phyloP scores from a whole-genome alignment of 2,797 vertebrate genomes.

The Channallabes apus region DNA sequence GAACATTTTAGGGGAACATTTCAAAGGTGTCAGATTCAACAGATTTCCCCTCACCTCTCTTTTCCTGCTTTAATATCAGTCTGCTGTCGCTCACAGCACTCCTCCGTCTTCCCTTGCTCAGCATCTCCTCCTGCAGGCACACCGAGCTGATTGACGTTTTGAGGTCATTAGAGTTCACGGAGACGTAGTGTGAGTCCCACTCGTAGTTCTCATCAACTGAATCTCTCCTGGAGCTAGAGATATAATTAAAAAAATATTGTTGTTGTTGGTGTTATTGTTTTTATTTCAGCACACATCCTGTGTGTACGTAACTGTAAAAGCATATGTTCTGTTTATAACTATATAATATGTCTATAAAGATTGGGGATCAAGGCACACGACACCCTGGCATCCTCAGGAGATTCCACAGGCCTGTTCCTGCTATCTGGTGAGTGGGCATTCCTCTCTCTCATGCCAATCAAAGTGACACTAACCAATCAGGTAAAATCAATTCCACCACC shows the following conservation, averaged over 20 bases:
- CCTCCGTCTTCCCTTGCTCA: slow-evolving; percentile 26
- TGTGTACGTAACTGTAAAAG: not conserved
- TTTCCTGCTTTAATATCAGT: slow-evolving; percentile 58
- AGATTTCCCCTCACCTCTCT: slow-evolving; percentile 67
- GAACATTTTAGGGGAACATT: not conserved
- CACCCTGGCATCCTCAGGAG: not conserved
- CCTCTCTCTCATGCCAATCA: not conserved
- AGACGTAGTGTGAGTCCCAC: slow-evolving; percentile 83
- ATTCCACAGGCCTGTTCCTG: not conserved
- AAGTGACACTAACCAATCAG: not conserved
- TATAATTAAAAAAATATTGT: not conserved
- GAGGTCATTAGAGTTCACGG: slow-evolving; percentile 73
- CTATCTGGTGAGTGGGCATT: not conserved
- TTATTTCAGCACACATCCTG: not conserved
- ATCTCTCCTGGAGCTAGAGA: slow-evolving; percentile 76
- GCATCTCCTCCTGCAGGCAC: slow-evolving; percentile 40
- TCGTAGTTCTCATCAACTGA: slow-evolving; percentile 94
- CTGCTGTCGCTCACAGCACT: slow-evolving; percentile 48
- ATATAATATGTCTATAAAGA: not conserved
- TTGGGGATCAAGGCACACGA: not conserved
- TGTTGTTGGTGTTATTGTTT: not conserved
- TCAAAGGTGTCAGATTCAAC: not conserved
- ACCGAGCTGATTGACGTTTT: slow-evolving; percentile 63
- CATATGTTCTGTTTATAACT: not conserved
- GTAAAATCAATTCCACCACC: not conserved